Conservation (phyloP, 2,113 vertebrate species). For the Malurus alboscapulatus region DNA sequence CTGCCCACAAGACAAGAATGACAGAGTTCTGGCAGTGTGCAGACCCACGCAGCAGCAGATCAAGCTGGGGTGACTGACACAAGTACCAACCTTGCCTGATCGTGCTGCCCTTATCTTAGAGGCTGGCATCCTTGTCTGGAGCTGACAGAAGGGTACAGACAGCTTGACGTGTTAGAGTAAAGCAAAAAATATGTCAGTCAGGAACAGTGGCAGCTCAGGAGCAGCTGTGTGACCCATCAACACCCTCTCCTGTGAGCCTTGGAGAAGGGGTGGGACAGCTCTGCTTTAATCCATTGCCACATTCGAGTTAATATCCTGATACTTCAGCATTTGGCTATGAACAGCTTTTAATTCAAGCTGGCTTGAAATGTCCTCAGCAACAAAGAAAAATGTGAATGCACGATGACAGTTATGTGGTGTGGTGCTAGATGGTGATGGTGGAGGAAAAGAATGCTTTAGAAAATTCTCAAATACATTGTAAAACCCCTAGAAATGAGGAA, state of each 20-base stretch:
- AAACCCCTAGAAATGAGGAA: background rate
- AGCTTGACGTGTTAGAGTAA: background rate
- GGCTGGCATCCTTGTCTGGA: constrained; percentile 6
- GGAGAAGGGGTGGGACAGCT: background rate
- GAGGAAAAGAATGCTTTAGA: background rate
- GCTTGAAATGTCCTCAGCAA: background rate
- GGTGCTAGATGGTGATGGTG: background rate
- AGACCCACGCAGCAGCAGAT: background rate
- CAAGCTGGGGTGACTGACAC: background rate
- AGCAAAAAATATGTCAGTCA: background rate
- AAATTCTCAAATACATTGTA: background rate
- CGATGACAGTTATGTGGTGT: background rate
- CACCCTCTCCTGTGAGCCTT: background rate
- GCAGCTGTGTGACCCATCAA: background rate
- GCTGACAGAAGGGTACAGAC: background rate
- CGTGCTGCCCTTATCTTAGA: background rate
- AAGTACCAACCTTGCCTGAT: background rate
- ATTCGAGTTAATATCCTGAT: background rate
- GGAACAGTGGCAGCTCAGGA: background rate
- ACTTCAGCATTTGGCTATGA: background rate
- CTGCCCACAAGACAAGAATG: background rate
- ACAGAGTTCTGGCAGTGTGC: background rate
- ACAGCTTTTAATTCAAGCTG: constrained; percentile 2
- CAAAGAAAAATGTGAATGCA: constrained; percentile 5
- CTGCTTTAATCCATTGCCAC: background rate